Base-by-base conservation (phyloP, 2,888 invertebrate genomes). In the Drosophila crucigera region DNA sequence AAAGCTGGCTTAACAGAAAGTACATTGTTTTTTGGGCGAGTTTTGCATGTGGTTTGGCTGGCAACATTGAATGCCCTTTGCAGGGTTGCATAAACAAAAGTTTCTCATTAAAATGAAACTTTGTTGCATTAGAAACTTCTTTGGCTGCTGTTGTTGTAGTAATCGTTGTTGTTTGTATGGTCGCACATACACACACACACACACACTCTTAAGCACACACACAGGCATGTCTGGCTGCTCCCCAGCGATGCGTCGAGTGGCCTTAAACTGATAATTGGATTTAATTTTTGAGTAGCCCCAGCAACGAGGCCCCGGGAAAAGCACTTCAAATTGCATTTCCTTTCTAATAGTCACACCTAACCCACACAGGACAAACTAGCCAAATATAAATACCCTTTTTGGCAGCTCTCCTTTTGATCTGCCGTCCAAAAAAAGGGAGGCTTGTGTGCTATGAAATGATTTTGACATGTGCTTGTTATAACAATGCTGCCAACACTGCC, bases 251-350 rank as follows among this genome's bases (percentile, higher is more conserved):
- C 47, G 47, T 16, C 83, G 84, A 85, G 76, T 88, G 85, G 85
- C 79, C 83, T 86, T 88, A 83, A 83, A 84, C 90, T 90, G 88
- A 88, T 88, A 88, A 88, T 90, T 90, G 90, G 86, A 88, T 88
- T 88, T 90, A 90, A 88, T 90, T 88, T 90, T 90, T 86, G 89
- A 90, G 77, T 75, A 86, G 75, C 62, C 77, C 50, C 43, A 58
- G 54, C 65, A 47, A 53, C 65, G 47, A 28, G 10, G 47, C 31
- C 22, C 64, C 52, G 31, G 22, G 16, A 62, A 61, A 55, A 16
- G 60, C 80, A 73, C 79, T 85, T 73, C 76, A 81, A 73, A 77
- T 76, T 71, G 54, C 65, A 78, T 73, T 63, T 74, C 67, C 70
- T 66, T 78, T 66, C 69, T 68, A 68, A 83, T 72, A 78, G 80